Evolutionary conservation across 2,888 invertebrate species (phyloP), one percentile per base, ranked within the genome.

Genomic region (Halictus ligatus): DNA sequence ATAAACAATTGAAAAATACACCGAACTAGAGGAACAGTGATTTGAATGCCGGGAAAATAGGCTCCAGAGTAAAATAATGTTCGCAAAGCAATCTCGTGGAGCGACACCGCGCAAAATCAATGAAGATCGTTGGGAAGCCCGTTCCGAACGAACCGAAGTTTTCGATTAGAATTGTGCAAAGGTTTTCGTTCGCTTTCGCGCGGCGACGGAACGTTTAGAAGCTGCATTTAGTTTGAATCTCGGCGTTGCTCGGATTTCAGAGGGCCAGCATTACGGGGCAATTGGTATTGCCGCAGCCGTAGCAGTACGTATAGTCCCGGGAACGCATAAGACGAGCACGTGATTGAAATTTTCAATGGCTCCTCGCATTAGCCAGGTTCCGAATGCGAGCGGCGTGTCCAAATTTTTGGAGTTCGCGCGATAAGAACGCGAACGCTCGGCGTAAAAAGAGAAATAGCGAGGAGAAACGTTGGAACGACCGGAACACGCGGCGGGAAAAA

Each of bases 261-360:
- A 80, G 71, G 64, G 58, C 75, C 46, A 71, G 60, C 35, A 54
- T 78, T 84, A 85, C 54, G 13, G 13, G n/a, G 80, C 84, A 84
- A 84, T 85, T 85, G 85, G 84, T 78, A 85, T 85, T 81, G 85
- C 81, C 48, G 64, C 75, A 29, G 80, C 80, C 64, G 64, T 60
- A 80, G 48, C 35, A 64, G 48, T 67, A 64, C 75, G 77, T 83
- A 35, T 4, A 84, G 60, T 84, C 69, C 73, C 40, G n/a, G 71
- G n/a, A 85, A 81, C 84, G 84, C 78, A 75, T 85, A 81, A 78
- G 77, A 72, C 50, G 77, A n/a, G 85, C 85, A 78, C 85, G 85
- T 85, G 85, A 85, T 85, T 80, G 85, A 84, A 85, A 85, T 85
- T 85, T 84, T 80, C 81, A 85, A 80, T 43, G 73, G 43, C 67